Base-by-base conservation (phyloP, 1,140 invertebrate genomes). In the Protaetia brevitarsis region DNA sequence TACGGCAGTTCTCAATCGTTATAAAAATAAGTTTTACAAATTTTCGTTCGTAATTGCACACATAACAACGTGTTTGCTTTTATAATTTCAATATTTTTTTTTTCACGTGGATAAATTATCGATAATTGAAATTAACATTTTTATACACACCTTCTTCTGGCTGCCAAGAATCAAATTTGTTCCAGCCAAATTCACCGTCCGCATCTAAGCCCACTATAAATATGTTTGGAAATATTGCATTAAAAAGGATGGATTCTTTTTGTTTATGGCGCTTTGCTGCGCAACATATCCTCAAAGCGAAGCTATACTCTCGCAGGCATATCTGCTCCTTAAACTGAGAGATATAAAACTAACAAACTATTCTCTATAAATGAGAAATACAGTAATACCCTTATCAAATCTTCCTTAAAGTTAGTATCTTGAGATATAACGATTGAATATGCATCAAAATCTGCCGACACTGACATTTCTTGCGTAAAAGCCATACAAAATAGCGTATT, bases 111-210 rank as follows among this genome's bases (percentile, higher is more conserved):
- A 34, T 7, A 34, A 6, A 34, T 34, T 34, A 7, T n/a, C n/a
- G n/a, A n/a, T n/a, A n/a, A n/a, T n/a, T n/a, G n/a, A n/a, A n/a
- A n/a, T n/a, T n/a, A n/a, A n/a, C n/a, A n/a, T n/a, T n/a, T 21
- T 68, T 58, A 19, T 23, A 19, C 3, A 51, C 26, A 51, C 41
- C 41, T 11, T 51, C 19, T 19, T 51, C 16, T 51, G 41, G 41
- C 16, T 51, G 41, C 41, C 41, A 51, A 0, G 41, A 51, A 10
- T 41, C 29, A 37, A 66, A 70, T 66, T 68, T 68, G 67, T 74
- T 66, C 69, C 73, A 73, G 13, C 73, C 73, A 56, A 74, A 64
- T 64, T 73, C 73, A 6, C 73, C 72, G 41, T 70, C 65, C 26
- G 64, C 72, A 58, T 72, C 65, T 11, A 72, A 51, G 3, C 72